phyloP scores from a whole-genome alignment of 2,888 invertebrate genomes.

The Nymphalis polychloros region DNA sequence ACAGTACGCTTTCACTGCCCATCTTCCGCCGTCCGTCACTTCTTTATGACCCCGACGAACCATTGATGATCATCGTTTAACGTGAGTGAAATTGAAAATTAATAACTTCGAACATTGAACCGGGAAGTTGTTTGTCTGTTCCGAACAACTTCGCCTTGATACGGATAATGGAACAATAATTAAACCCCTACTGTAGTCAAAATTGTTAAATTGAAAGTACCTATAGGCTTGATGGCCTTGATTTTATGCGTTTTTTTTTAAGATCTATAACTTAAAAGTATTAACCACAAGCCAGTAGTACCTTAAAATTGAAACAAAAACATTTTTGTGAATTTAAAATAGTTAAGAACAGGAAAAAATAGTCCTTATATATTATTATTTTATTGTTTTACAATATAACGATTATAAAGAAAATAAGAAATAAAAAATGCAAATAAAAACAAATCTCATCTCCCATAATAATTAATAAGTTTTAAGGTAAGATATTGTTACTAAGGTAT shows the following conservation, averaged over 20 bases:
- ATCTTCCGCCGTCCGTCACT: slow-evolving; percentile 8
- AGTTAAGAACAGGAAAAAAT: no score
- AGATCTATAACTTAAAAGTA: neutral
- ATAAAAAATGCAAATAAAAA: no score
- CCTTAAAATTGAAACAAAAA: no score
- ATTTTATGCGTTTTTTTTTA: neutral
- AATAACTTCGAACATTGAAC: slow-evolving; percentile 8
- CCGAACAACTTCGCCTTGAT: neutral
- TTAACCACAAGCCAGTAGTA: no score
- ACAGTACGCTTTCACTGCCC: slow-evolving; percentile 28
- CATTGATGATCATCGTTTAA: slow-evolving; percentile 5
- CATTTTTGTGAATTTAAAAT: no score
- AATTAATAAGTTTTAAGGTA: no score
- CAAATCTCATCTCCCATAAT: no score
- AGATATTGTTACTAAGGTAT: no score
- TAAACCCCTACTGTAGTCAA: neutral
- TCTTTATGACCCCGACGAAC: slow-evolving; percentile 28
- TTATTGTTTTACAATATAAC: no score
- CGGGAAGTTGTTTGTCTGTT: slow-evolving; percentile 5
- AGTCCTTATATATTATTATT: no score
- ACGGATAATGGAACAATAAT: neutral
- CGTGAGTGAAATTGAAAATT: slow-evolving; percentile 3
- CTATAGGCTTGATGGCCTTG: neutral
- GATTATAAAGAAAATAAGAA: no score
- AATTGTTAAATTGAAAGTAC: slow-evolving; percentile 9